phyloP scores from a whole-genome alignment of 2,797 vertebrate species.

The Coregonus sp. region DNA sequence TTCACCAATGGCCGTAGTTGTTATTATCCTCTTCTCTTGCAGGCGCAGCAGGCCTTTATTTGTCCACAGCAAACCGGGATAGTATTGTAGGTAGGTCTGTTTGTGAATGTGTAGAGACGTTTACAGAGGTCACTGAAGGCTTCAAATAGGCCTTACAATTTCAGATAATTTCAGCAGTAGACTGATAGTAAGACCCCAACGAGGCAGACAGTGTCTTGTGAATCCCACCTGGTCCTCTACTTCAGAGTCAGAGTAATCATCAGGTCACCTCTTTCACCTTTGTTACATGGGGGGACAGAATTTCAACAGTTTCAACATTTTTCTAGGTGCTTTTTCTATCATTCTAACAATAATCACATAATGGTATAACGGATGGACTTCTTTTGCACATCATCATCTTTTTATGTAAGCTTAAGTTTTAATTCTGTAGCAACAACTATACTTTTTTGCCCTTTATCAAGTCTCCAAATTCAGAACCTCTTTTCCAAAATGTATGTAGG shows the following conservation, averaged over 20 bases:
- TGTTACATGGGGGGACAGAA: background rate
- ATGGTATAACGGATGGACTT: background rate
- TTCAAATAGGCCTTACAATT: too few relatives aligned
- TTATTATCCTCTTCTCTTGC: conserved; percentile 1
- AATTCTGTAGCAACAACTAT: background rate
- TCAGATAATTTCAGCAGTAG: background rate
- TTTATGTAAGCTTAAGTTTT: background rate
- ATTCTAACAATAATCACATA: background rate
- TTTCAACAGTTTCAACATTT: background rate
- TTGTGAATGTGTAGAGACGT: background rate
- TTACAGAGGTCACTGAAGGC: background rate
- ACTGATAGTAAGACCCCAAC: background rate
- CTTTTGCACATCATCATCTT: background rate
- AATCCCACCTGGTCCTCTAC: background rate
- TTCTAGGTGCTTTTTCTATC: background rate
- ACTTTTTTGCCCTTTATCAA: background rate
- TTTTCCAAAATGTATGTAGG: background rate
- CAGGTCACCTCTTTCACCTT: background rate
- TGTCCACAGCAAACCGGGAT: conserved; percentile 4
- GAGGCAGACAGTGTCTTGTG: background rate
- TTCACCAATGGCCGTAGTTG: background rate
- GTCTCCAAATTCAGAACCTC: background rate
- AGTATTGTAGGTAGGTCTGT: background rate
- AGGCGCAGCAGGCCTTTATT: conserved; percentile 5
- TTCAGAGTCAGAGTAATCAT: background rate